Conservation (phyloP, 2,888 invertebrate genomes). For the Limenitis camilla region DNA sequence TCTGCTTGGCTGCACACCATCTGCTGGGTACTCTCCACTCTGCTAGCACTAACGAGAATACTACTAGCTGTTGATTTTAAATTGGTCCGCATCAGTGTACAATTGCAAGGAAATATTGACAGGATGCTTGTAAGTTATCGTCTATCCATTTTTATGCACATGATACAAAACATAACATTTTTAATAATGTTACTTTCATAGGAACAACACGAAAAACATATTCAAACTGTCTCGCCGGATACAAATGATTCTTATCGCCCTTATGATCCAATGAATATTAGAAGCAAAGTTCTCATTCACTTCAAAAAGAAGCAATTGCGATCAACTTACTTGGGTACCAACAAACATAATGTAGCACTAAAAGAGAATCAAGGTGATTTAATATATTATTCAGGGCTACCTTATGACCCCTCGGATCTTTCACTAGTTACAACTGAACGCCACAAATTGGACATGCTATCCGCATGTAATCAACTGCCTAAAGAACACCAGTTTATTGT, state of each 20-base stretch:
- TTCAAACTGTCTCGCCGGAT: constrained; percentile 47
- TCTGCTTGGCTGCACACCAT: constrained; percentile 62
- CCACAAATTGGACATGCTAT: constrained; percentile 29
- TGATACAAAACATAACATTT: background rate
- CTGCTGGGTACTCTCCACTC: constrained; percentile 57
- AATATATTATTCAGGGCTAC: constrained; percentile 26
- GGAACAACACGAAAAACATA: constrained; percentile 51
- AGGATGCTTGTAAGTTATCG: constrained; percentile 46
- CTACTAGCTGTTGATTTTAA: constrained; percentile 58
- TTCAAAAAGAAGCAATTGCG: constrained; percentile 23
- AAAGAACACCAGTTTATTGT: constrained; percentile 41
- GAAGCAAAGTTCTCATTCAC: constrained; percentile 24
- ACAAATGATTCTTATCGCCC: constrained; percentile 14
- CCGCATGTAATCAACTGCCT: constrained; percentile 26
- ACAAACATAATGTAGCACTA: constrained; percentile 7
- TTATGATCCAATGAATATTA: constrained; percentile 5
- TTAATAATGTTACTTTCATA: constrained; percentile 23
- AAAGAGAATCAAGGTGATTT: constrained; percentile 23
- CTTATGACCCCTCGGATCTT: constrained; percentile 28
- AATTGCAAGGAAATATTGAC: constrained; percentile 50
- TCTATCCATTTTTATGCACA: background rate
- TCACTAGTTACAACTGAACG: constrained; percentile 41
- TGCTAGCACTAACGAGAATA: constrained; percentile 44
- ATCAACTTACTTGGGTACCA: constrained; percentile 1
- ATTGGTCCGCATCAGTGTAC: constrained; percentile 46